phyloP scores from a whole-genome alignment of 92 coral and sea anemone genomes.

The Bergia sp. region DNA sequence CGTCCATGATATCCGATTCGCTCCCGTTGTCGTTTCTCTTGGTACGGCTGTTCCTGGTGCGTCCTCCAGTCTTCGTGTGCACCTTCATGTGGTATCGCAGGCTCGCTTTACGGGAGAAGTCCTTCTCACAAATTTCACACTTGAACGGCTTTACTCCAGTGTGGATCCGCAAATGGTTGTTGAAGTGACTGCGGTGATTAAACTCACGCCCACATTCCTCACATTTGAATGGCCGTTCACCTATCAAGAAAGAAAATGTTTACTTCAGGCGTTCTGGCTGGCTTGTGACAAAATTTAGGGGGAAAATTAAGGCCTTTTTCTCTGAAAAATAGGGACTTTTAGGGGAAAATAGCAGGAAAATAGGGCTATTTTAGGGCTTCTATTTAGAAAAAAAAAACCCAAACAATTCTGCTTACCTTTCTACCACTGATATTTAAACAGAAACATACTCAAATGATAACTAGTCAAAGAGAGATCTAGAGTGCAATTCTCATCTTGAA shows the following conservation, averaged over 20 bases:
- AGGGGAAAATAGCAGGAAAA: no score
- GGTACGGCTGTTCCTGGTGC: slow-evolving; percentile 57
- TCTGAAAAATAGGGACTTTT: no score
- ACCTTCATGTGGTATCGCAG: slow-evolving; percentile 99
- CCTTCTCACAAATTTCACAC: slow-evolving; percentile 95
- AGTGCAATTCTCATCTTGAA: no score
- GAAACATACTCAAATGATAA: no score
- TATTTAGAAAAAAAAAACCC: no score
- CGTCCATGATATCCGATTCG: slow-evolving; percentile 75
- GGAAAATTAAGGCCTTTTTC: no score
- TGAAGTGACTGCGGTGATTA: slow-evolving; percentile 99
- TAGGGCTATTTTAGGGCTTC: no score
- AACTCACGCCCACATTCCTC: slow-evolving; percentile 95
- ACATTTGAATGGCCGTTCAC: slow-evolving; percentile 98
- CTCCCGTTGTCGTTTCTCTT: slow-evolving; percentile 63
- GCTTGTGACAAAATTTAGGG: no score
- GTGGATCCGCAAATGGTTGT: slow-evolving; percentile 97
- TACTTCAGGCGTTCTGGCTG: no score
- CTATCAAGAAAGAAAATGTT: slow-evolving; percentile 39
- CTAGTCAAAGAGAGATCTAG: no score
- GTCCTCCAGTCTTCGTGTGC: slow-evolving; percentile 82
- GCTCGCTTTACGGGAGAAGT: slow-evolving; percentile 98
- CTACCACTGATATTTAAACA: no score
- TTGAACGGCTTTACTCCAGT: slow-evolving; percentile 99
- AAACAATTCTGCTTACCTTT: no score